Conservation (phyloP, 2,113 vertebrate species). For the Alexandromys fortis region DNA sequence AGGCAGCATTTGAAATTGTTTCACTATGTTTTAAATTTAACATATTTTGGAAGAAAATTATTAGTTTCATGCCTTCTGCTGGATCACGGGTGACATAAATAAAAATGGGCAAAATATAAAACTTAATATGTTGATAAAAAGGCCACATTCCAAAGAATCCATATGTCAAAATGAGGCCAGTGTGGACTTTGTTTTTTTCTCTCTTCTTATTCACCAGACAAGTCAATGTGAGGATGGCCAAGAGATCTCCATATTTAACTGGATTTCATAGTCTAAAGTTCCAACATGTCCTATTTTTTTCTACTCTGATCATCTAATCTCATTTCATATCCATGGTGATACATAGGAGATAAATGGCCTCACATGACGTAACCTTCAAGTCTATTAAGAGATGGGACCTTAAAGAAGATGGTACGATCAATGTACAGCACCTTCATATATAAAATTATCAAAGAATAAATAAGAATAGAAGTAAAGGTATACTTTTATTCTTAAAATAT, state of each 20-base stretch:
- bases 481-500: background rate
- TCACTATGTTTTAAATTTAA: slow-evolving; percentile 12
- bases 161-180: background rate
- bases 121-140: background rate
- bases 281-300: background rate
- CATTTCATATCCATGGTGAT: background rate
- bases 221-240: background rate
- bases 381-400: background rate
- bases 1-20: background rate
- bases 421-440: background rate
- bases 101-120: background rate
- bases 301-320: background rate
- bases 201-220: background rate
- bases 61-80: slow-evolving; percentile 19
- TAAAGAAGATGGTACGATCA: background rate
- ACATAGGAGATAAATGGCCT: background rate
- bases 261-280: background rate
- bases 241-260: background rate
- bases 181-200: background rate
- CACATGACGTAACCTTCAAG: background rate
- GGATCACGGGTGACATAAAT: background rate
- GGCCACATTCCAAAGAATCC: background rate
- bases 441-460: background rate
- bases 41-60: background rate
- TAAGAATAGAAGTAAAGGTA: background rate